Base-by-base conservation (phyloP, 2,797 vertebrate genomes). In the Acanthis flammea region DNA sequence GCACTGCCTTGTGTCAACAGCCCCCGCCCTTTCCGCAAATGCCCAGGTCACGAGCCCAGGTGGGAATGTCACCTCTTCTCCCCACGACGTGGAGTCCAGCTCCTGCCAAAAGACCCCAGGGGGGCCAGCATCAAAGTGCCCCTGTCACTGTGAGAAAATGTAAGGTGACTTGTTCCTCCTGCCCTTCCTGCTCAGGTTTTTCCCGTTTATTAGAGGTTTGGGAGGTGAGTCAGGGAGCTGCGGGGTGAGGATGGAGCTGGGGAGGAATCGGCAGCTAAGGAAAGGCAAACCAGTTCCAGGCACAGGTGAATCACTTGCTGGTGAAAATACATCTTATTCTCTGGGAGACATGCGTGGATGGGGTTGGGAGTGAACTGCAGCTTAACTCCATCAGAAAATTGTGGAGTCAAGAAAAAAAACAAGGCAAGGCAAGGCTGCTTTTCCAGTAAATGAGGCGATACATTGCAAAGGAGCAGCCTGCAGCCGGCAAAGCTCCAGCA, bases 221-320 rank as follows among this genome's bases (percentile, higher is more conserved):
- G 61, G 73, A 91, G 37, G 63, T 95, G 75, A 94, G 58, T 89
- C 84, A 95, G 79, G 81, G 48, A 79, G 45, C 73, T 86, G 66
- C 2, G 2, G 62, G 31, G 41, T 12, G 31, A 80, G 23, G 41
- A 91, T 71, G 44, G 74, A 88, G 53, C 72, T 93, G 75, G 9
- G 53, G n/a, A 88, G 62, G 71, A 91, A 55, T 21, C 7, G 1
- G 73, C 63, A 86, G 73, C 67, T 27, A n/a, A 72, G 66, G 22
- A 65, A 94, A 94, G 73, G 68, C 83, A 66, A 94, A 71, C 27
- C 62, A 48, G 67, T 66, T 48, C 67, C 86, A 90, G 67, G 82
- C 75, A 47, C 72, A 91, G 88, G 94, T 92, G 94, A 95, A 92
- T 95, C 90, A 92, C 78, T 86, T 42, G 21, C 61, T 80, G 48